These are phyloP conservation scores for Chelon labrosus DNA, from an alignment of 2,797 vertebrate genomes.

Conservation along the genomic window DNA sequence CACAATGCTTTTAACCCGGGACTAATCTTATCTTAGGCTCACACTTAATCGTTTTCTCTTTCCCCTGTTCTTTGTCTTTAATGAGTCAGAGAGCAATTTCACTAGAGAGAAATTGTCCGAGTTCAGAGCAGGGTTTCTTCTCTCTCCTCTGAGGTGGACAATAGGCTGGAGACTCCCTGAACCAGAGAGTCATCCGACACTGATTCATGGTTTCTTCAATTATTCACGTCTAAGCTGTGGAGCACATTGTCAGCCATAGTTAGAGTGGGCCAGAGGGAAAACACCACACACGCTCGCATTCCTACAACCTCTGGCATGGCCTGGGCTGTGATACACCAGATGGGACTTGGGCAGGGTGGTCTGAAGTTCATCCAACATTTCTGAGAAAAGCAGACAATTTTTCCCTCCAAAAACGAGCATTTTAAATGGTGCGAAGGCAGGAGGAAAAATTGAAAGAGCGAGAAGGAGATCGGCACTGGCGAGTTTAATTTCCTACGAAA, in stretches of 20 bases:
- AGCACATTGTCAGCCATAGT: slow-evolving; percentile 72
- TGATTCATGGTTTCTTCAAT: slow-evolving; percentile 74
- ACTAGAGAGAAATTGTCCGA: slow-evolving; percentile 31
- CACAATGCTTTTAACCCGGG: slow-evolving; percentile 53
- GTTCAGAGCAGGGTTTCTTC: slow-evolving; percentile 35
- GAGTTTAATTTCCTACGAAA: slow-evolving; percentile 56
- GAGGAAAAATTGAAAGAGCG: slow-evolving; percentile 51
- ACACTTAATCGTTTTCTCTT: slow-evolving; percentile 64
- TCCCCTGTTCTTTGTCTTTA: slow-evolving; percentile 65
- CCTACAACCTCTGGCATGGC: slow-evolving; percentile 78
- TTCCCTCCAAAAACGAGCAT: slow-evolving; percentile 48
- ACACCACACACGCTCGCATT: slow-evolving; percentile 79
- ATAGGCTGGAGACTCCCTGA: slow-evolving; percentile 52
- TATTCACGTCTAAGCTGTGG: slow-evolving; percentile 64
- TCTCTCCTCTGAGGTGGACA: slow-evolving; percentile 44
- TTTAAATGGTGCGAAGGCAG: slow-evolving; percentile 53
- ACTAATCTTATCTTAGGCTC: slow-evolving; percentile 71
- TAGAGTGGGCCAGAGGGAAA: slow-evolving; percentile 71
- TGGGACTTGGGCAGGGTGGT: slow-evolving; percentile 80
- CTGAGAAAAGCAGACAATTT: slow-evolving; percentile 66
- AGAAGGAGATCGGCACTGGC: slow-evolving; percentile 47
- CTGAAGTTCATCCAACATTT: slow-evolving; percentile 83
- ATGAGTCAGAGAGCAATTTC: slow-evolving; percentile 51
- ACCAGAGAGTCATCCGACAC: slow-evolving; percentile 65
- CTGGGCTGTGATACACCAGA: slow-evolving; percentile 75